A percentile compares a stretch with the other conserved stretches of the same genome.
Evolutionary conservation across 2,888 invertebrate species (phyloP).

Genomic region (Ormyrus thymus): DNA sequence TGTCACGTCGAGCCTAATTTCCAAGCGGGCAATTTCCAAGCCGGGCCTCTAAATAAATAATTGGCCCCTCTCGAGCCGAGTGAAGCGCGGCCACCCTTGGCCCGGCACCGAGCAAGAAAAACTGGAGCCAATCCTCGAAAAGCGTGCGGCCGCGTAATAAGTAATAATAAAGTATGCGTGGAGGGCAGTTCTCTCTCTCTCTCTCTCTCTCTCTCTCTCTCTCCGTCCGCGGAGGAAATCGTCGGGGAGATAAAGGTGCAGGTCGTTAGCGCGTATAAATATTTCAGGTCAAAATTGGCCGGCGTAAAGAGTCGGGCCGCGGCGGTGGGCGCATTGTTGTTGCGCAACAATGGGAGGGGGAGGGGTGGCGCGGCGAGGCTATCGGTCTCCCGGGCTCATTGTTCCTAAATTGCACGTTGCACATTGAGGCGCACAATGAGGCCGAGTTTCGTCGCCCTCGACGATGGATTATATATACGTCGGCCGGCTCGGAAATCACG

Average conservation of each 20-base stretch:
- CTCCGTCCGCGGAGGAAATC: not conserved
- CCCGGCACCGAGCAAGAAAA: no score
- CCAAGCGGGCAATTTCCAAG: no score
- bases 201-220: no score
- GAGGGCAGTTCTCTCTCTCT: not conserved
- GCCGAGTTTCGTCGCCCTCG: not conserved
- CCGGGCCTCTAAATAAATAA: no score
- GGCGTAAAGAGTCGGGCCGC: constrained; percentile 61
- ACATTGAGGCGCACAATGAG: constrained; percentile 51
- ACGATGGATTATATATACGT: no score
- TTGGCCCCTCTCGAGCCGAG: no score
- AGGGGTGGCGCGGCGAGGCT: constrained; percentile 6
- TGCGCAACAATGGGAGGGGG: constrained; percentile 60
- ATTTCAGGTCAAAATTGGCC: constrained; percentile 65
- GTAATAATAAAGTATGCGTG: not conserved
- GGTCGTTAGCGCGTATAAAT: constrained; percentile 55
- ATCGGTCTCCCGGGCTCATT: constrained; percentile 58
- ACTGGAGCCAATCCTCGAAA: no score
- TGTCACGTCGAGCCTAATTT: no score
- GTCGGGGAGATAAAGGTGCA: constrained; percentile 4
- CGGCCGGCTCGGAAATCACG: constrained; percentile 23
- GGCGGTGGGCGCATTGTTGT: constrained; percentile 63
- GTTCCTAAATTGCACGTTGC: constrained; percentile 66
- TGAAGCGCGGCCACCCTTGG: no score
- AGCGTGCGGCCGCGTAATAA: not conserved